Percentiles rank a stretch among this genome's conserved stretches.
Evolutionary conservation across 2,113 vertebrate genomes (phyloP).

Genomic region (Oreotragus oreotragus): DNA sequence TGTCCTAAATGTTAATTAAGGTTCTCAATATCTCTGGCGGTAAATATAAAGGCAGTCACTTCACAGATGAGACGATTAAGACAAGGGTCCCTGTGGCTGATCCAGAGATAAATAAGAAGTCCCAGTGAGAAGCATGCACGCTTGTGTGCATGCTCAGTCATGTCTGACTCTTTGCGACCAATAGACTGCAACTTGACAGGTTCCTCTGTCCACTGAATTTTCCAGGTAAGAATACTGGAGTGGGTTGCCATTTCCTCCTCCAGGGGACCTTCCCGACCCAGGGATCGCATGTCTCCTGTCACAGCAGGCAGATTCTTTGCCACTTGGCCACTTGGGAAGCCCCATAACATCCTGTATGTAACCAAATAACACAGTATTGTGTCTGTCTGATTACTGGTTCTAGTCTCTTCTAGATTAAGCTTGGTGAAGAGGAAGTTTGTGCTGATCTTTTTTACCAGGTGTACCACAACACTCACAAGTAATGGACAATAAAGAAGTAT

Average conservation of each 20-base stretch:
- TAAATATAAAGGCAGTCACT: not conserved
- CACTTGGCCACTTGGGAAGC: not conserved
- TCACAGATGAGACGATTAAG: not conserved
- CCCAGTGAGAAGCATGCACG: not conserved
- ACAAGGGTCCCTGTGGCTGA: not conserved
- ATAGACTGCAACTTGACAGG: not conserved
- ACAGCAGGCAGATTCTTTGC: not conserved
- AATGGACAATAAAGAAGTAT: not conserved
- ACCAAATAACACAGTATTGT: not conserved
- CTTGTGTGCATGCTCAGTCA: not conserved
- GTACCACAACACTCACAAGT: not conserved
- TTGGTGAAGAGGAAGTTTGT: not conserved
- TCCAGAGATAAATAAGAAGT: not conserved
- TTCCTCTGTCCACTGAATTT: not conserved
- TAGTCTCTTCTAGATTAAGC: not conserved
- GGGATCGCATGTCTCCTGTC: not conserved
- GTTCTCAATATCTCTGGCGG: not conserved
- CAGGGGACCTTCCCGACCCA: not conserved
- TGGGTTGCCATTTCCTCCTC: not conserved
- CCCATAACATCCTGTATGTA: not conserved
- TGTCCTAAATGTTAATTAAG: constrained; percentile 23
- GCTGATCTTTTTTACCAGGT: not conserved
- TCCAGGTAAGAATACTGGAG: not conserved
- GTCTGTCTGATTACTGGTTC: not conserved
- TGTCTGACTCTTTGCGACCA: not conserved